phyloP scores from a whole-genome alignment of 2,113 vertebrate genomes.

The Lagopus muta region DNA sequence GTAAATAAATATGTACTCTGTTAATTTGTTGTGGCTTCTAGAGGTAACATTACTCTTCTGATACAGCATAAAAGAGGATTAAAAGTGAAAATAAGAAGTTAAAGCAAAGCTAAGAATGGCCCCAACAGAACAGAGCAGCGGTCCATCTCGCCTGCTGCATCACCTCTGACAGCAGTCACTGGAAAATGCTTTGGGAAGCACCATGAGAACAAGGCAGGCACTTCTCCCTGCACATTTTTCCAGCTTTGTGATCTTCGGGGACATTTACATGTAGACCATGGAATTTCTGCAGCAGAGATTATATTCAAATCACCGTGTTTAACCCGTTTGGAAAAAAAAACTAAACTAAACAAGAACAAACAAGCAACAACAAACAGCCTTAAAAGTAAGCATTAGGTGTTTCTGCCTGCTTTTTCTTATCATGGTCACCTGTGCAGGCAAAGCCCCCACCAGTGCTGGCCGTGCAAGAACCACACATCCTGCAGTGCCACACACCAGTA shows the following conservation, averaged over 20 bases:
- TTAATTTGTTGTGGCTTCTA: neutral
- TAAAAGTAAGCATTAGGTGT: neutral
- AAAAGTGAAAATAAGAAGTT: neutral
- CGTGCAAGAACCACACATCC: neutral
- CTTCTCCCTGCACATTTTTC: neutral
- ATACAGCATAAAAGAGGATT: neutral
- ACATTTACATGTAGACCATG: neutral
- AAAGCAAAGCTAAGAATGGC: fast-evolving
- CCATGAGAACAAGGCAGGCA: neutral
- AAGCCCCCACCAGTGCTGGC: neutral
- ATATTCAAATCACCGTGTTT: fast-evolving
- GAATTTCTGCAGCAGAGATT: fast-evolving
- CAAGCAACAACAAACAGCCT: neutral
- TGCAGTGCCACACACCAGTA: fast-evolving
- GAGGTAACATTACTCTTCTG: neutral
- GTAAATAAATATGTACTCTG: neutral
- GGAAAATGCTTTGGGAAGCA: neutral
- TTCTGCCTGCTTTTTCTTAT: neutral
- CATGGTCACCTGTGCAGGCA: neutral
- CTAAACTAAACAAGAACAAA: neutral
- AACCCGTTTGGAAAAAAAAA: neutral
- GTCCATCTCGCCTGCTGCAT: neutral
- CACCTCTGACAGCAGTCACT: neutral
- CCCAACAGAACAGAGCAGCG: fast-evolving
- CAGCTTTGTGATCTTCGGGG: fast-evolving